Base-by-base conservation (phyloP, 2,797 vertebrate species). In the Macropodus opercularis region DNA sequence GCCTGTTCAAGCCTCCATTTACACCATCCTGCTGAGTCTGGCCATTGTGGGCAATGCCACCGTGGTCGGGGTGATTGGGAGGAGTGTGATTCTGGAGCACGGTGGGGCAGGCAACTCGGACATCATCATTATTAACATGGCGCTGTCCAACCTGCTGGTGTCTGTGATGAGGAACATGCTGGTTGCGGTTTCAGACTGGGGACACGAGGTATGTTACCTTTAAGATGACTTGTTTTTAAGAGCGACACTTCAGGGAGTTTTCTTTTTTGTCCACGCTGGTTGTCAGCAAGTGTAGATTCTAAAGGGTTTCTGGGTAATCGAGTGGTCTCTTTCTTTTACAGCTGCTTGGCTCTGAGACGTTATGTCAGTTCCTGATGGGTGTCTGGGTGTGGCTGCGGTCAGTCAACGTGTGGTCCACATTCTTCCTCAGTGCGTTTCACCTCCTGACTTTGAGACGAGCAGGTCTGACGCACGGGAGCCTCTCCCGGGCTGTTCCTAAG, bases 321-420 rank as follows among this genome's bases (percentile, higher is more conserved):
- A n/a, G n/a, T n/a, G n/a, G 7, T 49, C 19, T 60, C n/a, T 52
- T 22, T 60, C 15, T 52, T 39, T 48, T n/a, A 27, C 63, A 87
- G 85, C 65, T 93, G n/a, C 90, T 80, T 65, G 83, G 81, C 3
- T 89, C 85, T 44, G 88, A 63, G 50, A 59, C 62, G 17, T 92
- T 85, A 85, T 94, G 94, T 63, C 90, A 83, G 48, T 18, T 93
- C 13, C 85, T 94, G 65, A 94, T 94, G 93, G 92, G 90, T 3
- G 11, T 92, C 26, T 94, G 93, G 92, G 91, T 94, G 72, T 92
- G 93, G 90, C 63, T 94, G 41, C 92, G 93, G 23, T 89, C 92
- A 0, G 92, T 90, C 31, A 94, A 92, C 2, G 91, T 92, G 31
- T 95, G 93, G 94, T 93, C 92, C 0, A 94, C 92, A 0, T 85